Base-by-base conservation (phyloP, 2,797 vertebrate species). In the Chaenodraco wilsoni region DNA sequence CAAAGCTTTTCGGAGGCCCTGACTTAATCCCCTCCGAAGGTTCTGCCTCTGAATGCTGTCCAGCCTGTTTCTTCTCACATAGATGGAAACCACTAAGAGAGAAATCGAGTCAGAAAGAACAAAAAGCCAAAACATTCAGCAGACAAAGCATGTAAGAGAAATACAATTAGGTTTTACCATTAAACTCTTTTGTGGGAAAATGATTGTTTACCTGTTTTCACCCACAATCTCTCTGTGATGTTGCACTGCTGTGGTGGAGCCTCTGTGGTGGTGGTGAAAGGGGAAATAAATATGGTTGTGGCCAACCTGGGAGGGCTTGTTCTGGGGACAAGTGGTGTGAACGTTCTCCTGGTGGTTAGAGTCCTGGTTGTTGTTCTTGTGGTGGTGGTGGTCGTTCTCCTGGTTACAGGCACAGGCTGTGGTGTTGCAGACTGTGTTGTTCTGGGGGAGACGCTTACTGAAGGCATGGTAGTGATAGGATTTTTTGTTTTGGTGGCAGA, bases 1-100 rank as follows among this genome's bases (percentile, higher is more conserved):
- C 91, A 98, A 95, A 74, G 96, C 97, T 89, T 96, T 96, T 74
- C 94, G 91, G 90, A 99, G 87, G 1, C 94, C 95, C 84, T 96
- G 95, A 23, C 95, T 97, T 71, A 99, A 95, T 69, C 96, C 98
- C 86, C 85, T 96, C 49, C 95, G 93, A 48, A 99, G 89, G 5
- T 94, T 97, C 83, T 97, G 94, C 84, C 95, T 97, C 91, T 98
- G 91, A 81, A 94, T 91, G 80, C 92, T 96, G 86, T 95, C 95
- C 87, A 94, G 91, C 57, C 96, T 93, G 86, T 95, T 93, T 79
- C 96, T 96, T 87, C 97, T 96, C 15, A 96, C 95, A 75, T 96
- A 96, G 88, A 99, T 90, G 82, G 96, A 95, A 73, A 99, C 92
- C 91, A 99, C 98, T 99, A 87, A 62, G 66, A 84, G 40, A 76